Base-by-base conservation (phyloP, 2,888 invertebrate genomes). In the Kryphioiulus occultus region DNA sequence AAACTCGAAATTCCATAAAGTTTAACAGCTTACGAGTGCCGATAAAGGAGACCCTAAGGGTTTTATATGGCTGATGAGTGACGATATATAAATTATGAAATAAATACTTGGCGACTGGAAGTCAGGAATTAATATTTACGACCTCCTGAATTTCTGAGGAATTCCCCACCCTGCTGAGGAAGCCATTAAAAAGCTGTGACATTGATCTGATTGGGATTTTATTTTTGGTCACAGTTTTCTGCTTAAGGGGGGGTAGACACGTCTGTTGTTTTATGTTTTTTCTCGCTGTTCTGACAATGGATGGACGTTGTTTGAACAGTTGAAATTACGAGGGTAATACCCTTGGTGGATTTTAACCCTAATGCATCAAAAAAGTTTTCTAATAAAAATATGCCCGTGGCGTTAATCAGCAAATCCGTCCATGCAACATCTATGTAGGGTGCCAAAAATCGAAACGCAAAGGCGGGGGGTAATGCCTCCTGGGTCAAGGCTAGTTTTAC, bases 401-500 rank as follows among this genome's bases (percentile, higher is more conserved):
- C 35, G 35, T 35, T 35, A 35, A 35, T 35, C 35, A 35, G 35
- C 35, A 35, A 35, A 35, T 35, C 35, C 35, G 7, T 35, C 35
- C 35, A 35, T 35, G 35, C 35, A 35, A 35, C 35, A 35, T 35
- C 35, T 35, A 4, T 35, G 35, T 35, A 35, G 35, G 35, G 35
- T 35, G 35, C 35, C 35, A 35, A 78, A 78, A 30, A 78, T 10
- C 30, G 30, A 12, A 68, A n/a, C n/a, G n/a, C n/a, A 7, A 35
- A 30, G 78, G 78, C 78, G 10, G 78, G 78, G 78, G 78, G 78
- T 78, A 78, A 26, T 78, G 78, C 78, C 78, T 78, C 78, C 78
- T 78, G 78, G 78, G 78, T 78, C 78, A 78, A 78, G 78, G 78
- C 78, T 78, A 78, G 78, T 78, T 78, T 78, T 78, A 78, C 78